Evolutionary conservation across 2,797 vertebrate genomes (phyloP).

Genomic region (Neopelma chrysocephalum): DNA sequence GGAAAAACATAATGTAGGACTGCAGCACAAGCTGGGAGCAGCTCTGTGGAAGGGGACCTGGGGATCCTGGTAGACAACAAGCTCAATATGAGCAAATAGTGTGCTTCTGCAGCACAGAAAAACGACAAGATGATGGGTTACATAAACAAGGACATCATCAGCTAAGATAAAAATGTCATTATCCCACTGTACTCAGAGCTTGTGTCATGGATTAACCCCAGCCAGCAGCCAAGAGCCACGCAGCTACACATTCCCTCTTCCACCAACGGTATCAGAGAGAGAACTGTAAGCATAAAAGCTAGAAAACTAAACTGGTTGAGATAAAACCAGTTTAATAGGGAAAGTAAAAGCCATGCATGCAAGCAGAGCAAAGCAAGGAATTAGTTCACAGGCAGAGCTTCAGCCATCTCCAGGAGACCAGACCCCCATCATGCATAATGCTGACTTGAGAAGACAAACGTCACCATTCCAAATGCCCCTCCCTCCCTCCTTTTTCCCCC

Average conservation of each 20-base stretch:
- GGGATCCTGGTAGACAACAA: not conserved
- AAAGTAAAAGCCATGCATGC: not conserved
- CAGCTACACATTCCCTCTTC: not conserved
- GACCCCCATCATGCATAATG: accelerated
- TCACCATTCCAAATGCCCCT: not conserved
- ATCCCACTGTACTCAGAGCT: not conserved
- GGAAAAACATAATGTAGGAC: not conserved
- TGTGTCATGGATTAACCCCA: not conserved
- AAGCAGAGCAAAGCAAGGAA: not conserved
- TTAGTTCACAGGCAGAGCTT: not conserved
- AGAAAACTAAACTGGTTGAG: not conserved
- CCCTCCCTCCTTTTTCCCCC: not conserved
- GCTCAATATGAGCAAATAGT: not conserved
- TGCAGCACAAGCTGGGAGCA: not conserved
- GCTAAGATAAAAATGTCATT: not conserved
- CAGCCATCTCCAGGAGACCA: not conserved
- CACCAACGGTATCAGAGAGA: not conserved
- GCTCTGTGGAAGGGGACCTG: not conserved
- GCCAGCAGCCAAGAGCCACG: not conserved
- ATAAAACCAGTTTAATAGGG: not conserved
- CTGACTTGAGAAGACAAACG: not conserved
- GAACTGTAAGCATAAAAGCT: not conserved
- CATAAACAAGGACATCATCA: not conserved
- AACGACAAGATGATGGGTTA: not conserved
- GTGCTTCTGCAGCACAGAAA: not conserved